These are phyloP conservation scores for Odontothrips loti DNA, from an alignment of 2,888 invertebrate genomes.

Conservation along the genomic window DNA sequence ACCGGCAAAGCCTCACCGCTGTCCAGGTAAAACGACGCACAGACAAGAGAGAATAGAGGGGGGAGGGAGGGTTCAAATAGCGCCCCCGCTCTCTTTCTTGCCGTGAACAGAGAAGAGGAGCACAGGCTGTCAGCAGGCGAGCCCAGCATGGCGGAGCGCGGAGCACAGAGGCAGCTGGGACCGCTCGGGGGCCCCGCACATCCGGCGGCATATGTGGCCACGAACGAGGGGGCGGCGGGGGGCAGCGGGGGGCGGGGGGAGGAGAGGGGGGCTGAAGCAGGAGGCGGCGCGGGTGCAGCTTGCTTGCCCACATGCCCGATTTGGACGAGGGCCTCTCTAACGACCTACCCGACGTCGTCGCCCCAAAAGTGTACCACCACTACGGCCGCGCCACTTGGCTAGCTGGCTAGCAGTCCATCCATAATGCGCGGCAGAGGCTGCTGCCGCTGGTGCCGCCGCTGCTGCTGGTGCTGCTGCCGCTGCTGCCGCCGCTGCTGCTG, in stretches of 20 bases:
- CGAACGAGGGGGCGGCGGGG: neutral
- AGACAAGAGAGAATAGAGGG: too few relatives aligned
- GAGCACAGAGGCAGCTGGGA: neutral
- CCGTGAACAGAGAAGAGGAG: too few relatives aligned
- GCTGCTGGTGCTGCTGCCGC: too few relatives aligned
- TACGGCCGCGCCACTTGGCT: too few relatives aligned
- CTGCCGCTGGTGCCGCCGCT: neutral
- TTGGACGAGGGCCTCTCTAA: neutral
- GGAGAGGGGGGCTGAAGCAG: neutral
- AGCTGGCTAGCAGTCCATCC: neutral
- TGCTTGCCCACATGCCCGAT: neutral
- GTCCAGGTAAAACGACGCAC: too few relatives aligned
- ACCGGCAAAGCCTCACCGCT: neutral
- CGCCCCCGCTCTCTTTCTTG: too few relatives aligned
- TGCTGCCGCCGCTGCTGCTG: too few relatives aligned
- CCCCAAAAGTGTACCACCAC: neutral
- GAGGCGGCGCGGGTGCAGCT: too few relatives aligned
- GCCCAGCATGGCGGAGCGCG: neutral
- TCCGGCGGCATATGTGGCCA: conserved; percentile 2
- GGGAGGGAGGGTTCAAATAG: too few relatives aligned
- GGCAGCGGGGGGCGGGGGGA: neutral
- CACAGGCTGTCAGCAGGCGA: neutral
- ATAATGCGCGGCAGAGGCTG: neutral
- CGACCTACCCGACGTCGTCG: conserved; percentile 2
- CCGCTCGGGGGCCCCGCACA: neutral